phyloP scores from a whole-genome alignment of 2,888 invertebrate genomes.

The Hipparchia semele region DNA sequence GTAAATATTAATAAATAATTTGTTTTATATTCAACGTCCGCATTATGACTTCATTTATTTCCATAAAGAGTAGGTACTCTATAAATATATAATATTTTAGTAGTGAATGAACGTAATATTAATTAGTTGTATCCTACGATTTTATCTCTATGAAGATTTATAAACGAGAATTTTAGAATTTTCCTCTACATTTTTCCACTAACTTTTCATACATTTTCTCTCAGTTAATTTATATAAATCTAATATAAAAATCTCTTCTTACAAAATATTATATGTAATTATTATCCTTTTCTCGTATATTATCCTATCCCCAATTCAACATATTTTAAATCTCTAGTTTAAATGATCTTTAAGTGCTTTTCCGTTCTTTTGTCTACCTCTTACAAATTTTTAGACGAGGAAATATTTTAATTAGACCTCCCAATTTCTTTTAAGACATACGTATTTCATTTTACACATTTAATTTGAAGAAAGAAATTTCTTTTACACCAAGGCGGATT shows the following conservation, averaged over 20 bases:
- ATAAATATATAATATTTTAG: too few species aligned
- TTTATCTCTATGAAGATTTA: not conserved
- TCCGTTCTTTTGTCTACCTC: slow-evolving; percentile 58
- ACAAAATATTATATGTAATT: not conserved
- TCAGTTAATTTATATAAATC: not conserved
- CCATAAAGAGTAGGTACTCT: too few species aligned
- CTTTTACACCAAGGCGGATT: slow-evolving; percentile 50
- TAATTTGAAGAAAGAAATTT: slow-evolving; percentile 56
- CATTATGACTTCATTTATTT: too few species aligned
- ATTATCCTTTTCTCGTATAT: slow-evolving; percentile 1
- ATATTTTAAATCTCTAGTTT: slow-evolving; percentile 62
- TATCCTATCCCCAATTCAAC: slow-evolving; percentile 41
- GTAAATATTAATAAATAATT: too few species aligned
- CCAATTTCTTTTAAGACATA: slow-evolving; percentile 62
- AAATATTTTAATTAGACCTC: slow-evolving; percentile 75
- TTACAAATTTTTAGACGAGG: slow-evolving; percentile 57
- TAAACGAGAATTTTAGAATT: not conserved
- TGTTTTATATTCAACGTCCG: too few species aligned
- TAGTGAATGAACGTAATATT: too few species aligned
- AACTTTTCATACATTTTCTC: not conserved
- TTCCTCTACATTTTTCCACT: not conserved
- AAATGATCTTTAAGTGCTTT: slow-evolving; percentile 62
- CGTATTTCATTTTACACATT: slow-evolving; percentile 66
- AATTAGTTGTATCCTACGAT: not conserved
- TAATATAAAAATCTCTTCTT: not conserved